phyloP scores from a whole-genome alignment of 2,113 vertebrate species.

The Chauna torquata region DNA sequence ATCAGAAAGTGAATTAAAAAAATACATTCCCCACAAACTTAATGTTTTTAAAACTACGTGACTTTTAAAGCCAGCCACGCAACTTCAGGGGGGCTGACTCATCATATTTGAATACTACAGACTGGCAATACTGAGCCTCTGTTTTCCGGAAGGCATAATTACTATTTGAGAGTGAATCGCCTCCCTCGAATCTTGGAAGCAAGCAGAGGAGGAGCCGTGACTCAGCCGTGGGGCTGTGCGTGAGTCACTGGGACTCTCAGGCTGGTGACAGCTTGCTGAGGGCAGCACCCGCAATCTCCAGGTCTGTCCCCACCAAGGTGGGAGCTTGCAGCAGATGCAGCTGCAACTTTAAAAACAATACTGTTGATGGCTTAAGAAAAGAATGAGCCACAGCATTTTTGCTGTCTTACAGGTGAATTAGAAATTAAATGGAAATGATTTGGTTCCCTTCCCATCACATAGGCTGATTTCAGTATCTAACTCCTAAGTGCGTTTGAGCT shows the following conservation, averaged over 20 bases:
- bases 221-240: neutral
- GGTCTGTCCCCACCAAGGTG: neutral
- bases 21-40: neutral
- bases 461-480: neutral
- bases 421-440: neutral
- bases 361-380: rapidly evolving
- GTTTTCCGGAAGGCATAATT: neutral
- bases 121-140: neutral
- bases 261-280: neutral
- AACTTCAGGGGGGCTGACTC: conserved; percentile 13
- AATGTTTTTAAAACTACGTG: conserved; percentile 9
- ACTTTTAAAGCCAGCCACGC: conserved; percentile 38
- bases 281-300: neutral
- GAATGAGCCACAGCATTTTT: rapidly evolving
- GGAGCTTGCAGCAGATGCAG: rapidly evolving
- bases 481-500: neutral
- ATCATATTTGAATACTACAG: conserved; percentile 33
- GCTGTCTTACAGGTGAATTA: neutral
- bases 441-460: neutral
- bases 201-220: conserved; percentile 47
- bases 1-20: neutral
- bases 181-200: neutral
- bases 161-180: neutral
- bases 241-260: conserved; percentile 23
- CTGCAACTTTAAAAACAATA: rapidly evolving